These are phyloP conservation scores for Drosophila asahinai DNA, from an alignment of 1,140 invertebrate species.

Conservation along the genomic window DNA sequence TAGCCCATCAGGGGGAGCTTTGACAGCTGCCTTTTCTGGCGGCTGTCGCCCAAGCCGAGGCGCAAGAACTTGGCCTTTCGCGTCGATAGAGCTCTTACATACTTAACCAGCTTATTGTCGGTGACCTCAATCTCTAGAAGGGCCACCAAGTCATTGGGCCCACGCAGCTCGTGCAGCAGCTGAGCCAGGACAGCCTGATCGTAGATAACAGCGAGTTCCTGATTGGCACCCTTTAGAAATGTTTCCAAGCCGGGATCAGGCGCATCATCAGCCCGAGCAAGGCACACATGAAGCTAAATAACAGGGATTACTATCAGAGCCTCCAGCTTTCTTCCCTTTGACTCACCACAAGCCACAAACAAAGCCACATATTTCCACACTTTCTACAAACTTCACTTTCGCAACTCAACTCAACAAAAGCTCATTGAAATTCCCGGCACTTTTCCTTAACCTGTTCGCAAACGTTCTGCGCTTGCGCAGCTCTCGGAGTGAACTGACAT, in stretches of 20 bases:
- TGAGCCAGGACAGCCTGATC: constrained; percentile 65
- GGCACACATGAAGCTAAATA: neutral
- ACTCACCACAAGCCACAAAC: constrained; percentile 46
- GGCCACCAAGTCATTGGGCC: constrained; percentile 55
- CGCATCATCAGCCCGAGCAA: neutral
- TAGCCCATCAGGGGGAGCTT: constrained; percentile 59
- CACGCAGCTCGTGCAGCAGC: constrained; percentile 64
- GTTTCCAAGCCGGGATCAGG: constrained; percentile 27
- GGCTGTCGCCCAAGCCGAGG: constrained; percentile 30
- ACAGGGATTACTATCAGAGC: neutral
- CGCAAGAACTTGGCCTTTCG: constrained; percentile 62
- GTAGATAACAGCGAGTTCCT: constrained; percentile 55
- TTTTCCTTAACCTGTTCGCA: constrained; percentile 6
- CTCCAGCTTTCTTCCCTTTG: neutral
- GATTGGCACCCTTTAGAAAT: constrained; percentile 63
- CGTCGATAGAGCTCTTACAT: constrained; percentile 29
- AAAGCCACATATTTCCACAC: constrained; percentile 41
- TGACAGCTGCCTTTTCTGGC: constrained; percentile 50
- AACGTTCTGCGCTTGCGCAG: constrained; percentile 46
- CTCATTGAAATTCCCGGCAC: constrained; percentile 49
- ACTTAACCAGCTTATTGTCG: constrained; percentile 54
- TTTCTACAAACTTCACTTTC: constrained; percentile 36
- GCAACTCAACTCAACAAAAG: constrained; percentile 1
- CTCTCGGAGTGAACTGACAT: constrained; percentile 42
- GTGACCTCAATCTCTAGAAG: constrained; percentile 62